A percentile compares a stretch with the other conserved stretches of the same genome.
Evolutionary conservation across 1,140 invertebrate genomes (phyloP).

Genomic region (Pseudomyrmex dendroicus): DNA sequence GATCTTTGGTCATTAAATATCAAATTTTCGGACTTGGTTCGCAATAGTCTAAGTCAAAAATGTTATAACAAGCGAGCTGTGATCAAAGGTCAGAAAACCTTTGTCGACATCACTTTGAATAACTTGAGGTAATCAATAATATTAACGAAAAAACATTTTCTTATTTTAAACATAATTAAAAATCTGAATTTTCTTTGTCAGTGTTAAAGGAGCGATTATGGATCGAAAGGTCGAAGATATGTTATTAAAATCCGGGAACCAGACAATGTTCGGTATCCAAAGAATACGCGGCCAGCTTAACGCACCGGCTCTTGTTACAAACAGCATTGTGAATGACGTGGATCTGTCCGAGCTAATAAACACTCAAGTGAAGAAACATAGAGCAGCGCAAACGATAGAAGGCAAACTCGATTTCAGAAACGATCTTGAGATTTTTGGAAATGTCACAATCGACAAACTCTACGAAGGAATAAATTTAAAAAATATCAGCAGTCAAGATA

Average conservation of each 20-base stretch:
- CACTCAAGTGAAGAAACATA: conserved; percentile 67
- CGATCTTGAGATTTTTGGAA: conserved; percentile 69
- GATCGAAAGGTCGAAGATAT: conserved; percentile 56
- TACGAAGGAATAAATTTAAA: conserved; percentile 59
- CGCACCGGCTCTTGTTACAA: conserved; percentile 57
- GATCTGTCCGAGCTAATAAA: conserved; percentile 65
- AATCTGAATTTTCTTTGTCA: conserved; percentile 4
- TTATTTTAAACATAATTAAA: not conserved
- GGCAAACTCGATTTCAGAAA: conserved; percentile 66
- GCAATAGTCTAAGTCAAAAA: conserved; percentile 61
- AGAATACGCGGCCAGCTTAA: conserved; percentile 66
- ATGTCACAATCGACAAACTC: conserved; percentile 62
- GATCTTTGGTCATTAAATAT: conserved; percentile 52
- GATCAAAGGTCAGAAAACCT: conserved; percentile 74
- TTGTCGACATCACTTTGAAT: conserved; percentile 63
- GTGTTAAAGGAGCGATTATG: conserved; percentile 69
- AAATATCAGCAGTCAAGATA: conserved; percentile 41
- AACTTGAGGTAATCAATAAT: conserved; percentile 66
- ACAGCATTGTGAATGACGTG: conserved; percentile 73
- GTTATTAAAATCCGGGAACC: conserved; percentile 67
- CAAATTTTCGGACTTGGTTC: conserved; percentile 71
- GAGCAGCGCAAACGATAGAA: conserved; percentile 65
- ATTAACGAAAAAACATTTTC: not conserved
- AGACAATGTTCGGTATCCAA: conserved; percentile 68
- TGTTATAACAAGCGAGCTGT: conserved; percentile 28